A percentile compares a stretch with the other conserved stretches of the same genome.
Conservation (phyloP, 1,140 invertebrate species). For the Drosophila chauvacae region DNA sequence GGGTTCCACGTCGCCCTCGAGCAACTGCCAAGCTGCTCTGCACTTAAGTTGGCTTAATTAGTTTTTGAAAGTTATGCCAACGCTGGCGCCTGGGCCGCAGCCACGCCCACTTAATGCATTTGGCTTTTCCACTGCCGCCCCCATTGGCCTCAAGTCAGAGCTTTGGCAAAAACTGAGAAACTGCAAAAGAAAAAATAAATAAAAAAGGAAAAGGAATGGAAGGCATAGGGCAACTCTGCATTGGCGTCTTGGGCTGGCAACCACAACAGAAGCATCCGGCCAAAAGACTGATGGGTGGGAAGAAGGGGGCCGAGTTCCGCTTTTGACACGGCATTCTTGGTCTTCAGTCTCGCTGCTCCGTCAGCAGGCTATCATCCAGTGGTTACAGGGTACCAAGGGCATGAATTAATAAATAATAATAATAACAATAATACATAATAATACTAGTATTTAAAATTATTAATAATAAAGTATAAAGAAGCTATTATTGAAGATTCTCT, state of each 20-base stretch:
- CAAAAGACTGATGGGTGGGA: slow-evolving; percentile 21
- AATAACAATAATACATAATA: not conserved
- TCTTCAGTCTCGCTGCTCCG: slow-evolving; percentile 13
- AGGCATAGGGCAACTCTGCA: slow-evolving; percentile 35
- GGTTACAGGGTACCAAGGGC: slow-evolving; percentile 19
- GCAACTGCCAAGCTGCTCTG: slow-evolving; percentile 55
- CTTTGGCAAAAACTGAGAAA: slow-evolving; percentile 39
- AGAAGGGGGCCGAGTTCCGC: slow-evolving; percentile 22
- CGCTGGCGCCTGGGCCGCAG: slow-evolving; percentile 44
- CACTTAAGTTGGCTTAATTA: slow-evolving; percentile 84
- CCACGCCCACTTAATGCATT: slow-evolving; percentile 77
- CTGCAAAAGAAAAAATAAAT: not conserved
- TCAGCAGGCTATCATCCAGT: slow-evolving; percentile 29
- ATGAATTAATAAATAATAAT: not conserved
- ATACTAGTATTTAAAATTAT: too few species aligned
- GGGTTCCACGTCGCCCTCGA: slow-evolving; percentile 1
- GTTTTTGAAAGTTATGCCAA: slow-evolving; percentile 83
- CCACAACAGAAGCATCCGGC: slow-evolving; percentile 58
- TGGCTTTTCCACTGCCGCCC: slow-evolving; percentile 30
- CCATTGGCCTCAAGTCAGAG: slow-evolving; percentile 47
- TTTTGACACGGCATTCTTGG: slow-evolving; percentile 34
- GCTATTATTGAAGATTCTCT: too few species aligned
- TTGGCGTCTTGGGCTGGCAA: slow-evolving; percentile 49
- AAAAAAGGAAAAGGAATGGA: not conserved
- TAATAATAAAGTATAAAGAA: too few species aligned